Base-by-base conservation (phyloP, 37 sponge, comb jelly and placozoan genomes). In the Crambe crambe region DNA sequence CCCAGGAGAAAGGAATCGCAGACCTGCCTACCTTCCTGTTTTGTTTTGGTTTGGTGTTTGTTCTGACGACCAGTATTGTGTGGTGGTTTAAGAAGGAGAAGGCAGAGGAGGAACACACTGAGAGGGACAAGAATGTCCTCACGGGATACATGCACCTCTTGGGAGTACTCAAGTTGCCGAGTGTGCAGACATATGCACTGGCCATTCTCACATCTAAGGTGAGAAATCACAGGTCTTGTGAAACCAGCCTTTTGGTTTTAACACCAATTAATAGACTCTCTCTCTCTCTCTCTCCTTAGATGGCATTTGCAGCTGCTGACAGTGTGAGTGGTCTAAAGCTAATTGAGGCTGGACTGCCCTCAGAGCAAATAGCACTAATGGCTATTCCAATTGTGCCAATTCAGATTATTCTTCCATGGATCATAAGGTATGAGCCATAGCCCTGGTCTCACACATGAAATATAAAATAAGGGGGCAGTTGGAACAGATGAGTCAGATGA, bases 261-360 rank as follows among this genome's bases (percentile, higher is more conserved):
- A 15, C 10, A 47, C 12, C 10, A 12, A 47, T 47, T 47, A 47
- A 47, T 12, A n/a, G n/a, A n/a, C n/a, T n/a, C n/a, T n/a, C n/a
- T n/a, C n/a, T n/a, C n/a, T n/a, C n/a, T n/a, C n/a, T n/a, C n/a
- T n/a, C n/a, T n/a, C n/a, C n/a, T 3, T 74, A 94, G 91, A 74
- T 95, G 34, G 96, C 81, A 0, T 86, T 95, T 68, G 89, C 95
- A 56, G 95, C 95, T 39, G 77, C 90, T 27, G 98, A 98, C 37
- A 66, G 87, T 56, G 76, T 91, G 17, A 85, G 92, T 38, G 96
- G 91, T 36, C 85, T 98, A 47, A 98, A 98, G 69, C 80, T 98
- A 58, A 80, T 98, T 18, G 96, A 95, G 67, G 91, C 91, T n/a
- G 98, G 98, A 0, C 75, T 98, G 0, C 85, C 93, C 32, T 82